phyloP scores from a whole-genome alignment of 2,113 vertebrate species.

The Cnemophilus loriae region DNA sequence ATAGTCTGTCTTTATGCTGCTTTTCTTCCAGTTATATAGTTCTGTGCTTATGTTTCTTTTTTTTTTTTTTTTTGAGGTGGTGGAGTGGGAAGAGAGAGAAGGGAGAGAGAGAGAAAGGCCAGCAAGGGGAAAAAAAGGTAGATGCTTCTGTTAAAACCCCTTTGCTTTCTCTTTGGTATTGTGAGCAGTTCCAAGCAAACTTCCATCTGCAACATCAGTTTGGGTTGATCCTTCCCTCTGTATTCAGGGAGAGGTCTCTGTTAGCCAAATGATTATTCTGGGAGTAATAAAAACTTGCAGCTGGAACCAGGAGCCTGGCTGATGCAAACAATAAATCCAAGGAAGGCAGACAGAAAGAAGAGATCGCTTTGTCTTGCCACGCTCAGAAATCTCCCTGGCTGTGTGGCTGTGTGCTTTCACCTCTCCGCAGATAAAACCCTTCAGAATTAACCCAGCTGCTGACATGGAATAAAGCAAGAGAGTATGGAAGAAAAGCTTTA shows the following conservation, averaged over 20 bases:
- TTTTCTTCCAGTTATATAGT: not conserved
- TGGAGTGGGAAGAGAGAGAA: too few species aligned
- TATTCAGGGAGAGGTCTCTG: slow-evolving; percentile 31
- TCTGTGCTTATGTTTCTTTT: not conserved
- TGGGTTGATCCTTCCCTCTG: not conserved
- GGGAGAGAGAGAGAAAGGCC: not conserved
- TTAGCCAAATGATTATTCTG: slow-evolving; percentile 17
- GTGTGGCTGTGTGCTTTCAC: not conserved
- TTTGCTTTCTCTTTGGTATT: not conserved
- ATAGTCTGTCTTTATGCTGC: not conserved
- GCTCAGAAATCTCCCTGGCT: not conserved
- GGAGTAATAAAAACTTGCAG: slow-evolving; percentile 50
- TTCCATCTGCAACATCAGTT: slow-evolving; percentile 5
- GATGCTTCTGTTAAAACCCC: not conserved
- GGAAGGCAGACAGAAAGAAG: not conserved
- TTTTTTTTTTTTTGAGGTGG: not conserved
- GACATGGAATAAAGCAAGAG: not conserved
- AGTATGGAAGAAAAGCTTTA: not conserved
- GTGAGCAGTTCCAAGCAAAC: not conserved
- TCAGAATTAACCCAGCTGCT: not conserved
- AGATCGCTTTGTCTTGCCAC: not conserved
- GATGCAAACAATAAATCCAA: slow-evolving; percentile 12
- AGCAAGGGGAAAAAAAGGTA: not conserved
- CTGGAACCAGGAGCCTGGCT: slow-evolving; percentile 23
- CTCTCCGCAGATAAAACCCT: not conserved